Evolutionary conservation across 2,888 invertebrate species (phyloP), one percentile per base, ranked within the genome.

Genomic region (Napeogenes sylphis): DNA sequence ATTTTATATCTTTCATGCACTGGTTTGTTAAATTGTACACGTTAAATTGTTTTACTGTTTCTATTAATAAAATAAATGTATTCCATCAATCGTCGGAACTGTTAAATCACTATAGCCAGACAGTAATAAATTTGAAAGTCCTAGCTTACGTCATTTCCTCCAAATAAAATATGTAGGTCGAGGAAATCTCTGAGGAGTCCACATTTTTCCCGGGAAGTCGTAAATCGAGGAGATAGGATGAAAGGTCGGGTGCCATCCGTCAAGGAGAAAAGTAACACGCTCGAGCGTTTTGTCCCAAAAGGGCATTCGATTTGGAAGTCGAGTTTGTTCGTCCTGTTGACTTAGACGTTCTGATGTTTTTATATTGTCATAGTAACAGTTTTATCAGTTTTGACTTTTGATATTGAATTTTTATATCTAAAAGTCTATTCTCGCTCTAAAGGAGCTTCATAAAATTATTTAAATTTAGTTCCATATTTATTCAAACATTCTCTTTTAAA

Each of bases 121-220:
- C 54, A 46, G 63, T 75, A 73, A 82, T 81, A 82, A 82, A 84
- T 82, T 75, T 71, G 68, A 68, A 74, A 77, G 78, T 76, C 76
- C 76, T 76, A 77, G 75, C 72, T 71, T 73, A 70, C 71, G 78
- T 83, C 84, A 84, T 85, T 84, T 83, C 83, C 79, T 75, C 68
- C 72, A 71, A 75, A 82, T 83, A 80, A 83, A 85, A 87, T 84
- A 83, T 82, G 84, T 83, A 75, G 80, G 69, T 74, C 76, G 81
- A 80, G 81, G 84, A 83, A 84, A 85, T 77, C 82, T 79, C 74
- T 73, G 66, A 77, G 78, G 80, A 82, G 80, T 80, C 72, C 78
- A 79, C 81, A 81, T 83, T 83, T 84, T 81, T 77, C 78, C 71
- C 76, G 75, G 76, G 63, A 68, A 71, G 76, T 73, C 77, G 75